Evolutionary conservation across 2,888 invertebrate species (phyloP).

Genomic region (Amphipyra tragopoginis): DNA sequence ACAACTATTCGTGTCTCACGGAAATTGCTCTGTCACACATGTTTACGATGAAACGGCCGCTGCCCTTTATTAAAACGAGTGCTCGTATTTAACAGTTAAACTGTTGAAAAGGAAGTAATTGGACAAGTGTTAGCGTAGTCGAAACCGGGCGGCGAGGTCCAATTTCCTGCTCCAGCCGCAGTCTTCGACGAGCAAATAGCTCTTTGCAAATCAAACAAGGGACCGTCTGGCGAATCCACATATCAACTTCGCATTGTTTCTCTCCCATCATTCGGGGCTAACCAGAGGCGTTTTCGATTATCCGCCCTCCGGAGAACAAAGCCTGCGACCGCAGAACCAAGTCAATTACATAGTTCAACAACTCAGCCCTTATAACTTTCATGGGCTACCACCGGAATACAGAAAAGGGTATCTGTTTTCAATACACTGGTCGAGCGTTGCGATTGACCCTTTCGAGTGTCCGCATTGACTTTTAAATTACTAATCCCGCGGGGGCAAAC

Average conservation of each 20-base stretch:
- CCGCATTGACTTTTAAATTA: constrained; percentile 90
- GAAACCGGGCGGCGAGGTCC: constrained; percentile 74
- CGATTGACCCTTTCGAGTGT: constrained; percentile 90
- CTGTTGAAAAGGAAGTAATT: constrained; percentile 81
- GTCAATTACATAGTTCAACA: constrained; percentile 90
- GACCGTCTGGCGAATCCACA: constrained; percentile 86
- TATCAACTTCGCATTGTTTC: constrained; percentile 89
- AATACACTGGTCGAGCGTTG: constrained; percentile 84
- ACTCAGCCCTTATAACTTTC: constrained; percentile 90
- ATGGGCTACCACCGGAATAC: constrained; percentile 88
- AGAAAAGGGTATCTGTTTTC: constrained; percentile 90
- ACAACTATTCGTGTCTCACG: constrained; percentile 77
- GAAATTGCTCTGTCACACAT: constrained; percentile 80
- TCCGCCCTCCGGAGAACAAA: constrained; percentile 87
- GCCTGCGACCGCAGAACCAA: constrained; percentile 88
- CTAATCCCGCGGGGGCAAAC: constrained; percentile 88
- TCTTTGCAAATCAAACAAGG: constrained; percentile 89
- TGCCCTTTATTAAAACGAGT: constrained; percentile 76
- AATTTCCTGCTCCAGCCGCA: constrained; percentile 85
- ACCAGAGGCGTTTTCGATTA: constrained; percentile 90
- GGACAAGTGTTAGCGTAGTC: constrained; percentile 82
- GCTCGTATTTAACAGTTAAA: constrained; percentile 71
- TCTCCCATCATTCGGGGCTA: constrained; percentile 84
- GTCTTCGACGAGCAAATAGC: constrained; percentile 86
- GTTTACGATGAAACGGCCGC: constrained; percentile 67